Base-by-base conservation (phyloP, 2,888 invertebrate genomes). In the Thereva nobilitata region DNA sequence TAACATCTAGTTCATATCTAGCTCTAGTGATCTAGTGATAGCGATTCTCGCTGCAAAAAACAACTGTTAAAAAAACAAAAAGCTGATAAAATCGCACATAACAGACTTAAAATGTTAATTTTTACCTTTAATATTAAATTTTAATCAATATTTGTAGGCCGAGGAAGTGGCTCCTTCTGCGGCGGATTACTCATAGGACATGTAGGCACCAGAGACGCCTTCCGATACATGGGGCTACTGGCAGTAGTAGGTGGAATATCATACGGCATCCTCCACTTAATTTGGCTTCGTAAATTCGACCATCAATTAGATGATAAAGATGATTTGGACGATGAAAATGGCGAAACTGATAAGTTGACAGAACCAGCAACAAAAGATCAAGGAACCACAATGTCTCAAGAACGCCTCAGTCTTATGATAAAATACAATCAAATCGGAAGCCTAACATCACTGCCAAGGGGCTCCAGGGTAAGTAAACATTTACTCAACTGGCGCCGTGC, bases 91-190 rank as follows among this genome's bases (percentile, higher is more conserved):
- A 23, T 23, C 23, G 23, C 23, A 23, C 23, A 23, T 2, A 23
- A 23, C 23, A 23, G 1, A 23, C 23, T 2, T 23, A 34, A 52
- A 37, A 52, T 52, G 5, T 5, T 34, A 5, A 52, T n/a, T 9
- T n/a, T 10, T 40, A 37, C 91, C 90, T 89, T 79, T 78, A 81
- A 73, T 61, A 23, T 23, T 23, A 23, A 23, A 23, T 23, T 23
- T 23, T n/a, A 40, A 8, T 53, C 23, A 47, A 59, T 1, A 42
- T 42, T n/a, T 40, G 9, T 66, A 80, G 91, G 92, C 4, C 84
- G 91, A 72, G 92, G 92, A 41, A 91, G 90, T 75, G 92, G 92
- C 23, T 91, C 91, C 74, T 92, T 92, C 71, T 85, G 89, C 5
- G 92, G 92, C 23, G 92, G 92, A 50, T 84, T 89, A 10, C 83